Percentiles rank a stretch among this genome's conserved stretches.
Evolutionary conservation across 1,140 invertebrate species (phyloP).

Genomic region (Uloborus diversus): DNA sequence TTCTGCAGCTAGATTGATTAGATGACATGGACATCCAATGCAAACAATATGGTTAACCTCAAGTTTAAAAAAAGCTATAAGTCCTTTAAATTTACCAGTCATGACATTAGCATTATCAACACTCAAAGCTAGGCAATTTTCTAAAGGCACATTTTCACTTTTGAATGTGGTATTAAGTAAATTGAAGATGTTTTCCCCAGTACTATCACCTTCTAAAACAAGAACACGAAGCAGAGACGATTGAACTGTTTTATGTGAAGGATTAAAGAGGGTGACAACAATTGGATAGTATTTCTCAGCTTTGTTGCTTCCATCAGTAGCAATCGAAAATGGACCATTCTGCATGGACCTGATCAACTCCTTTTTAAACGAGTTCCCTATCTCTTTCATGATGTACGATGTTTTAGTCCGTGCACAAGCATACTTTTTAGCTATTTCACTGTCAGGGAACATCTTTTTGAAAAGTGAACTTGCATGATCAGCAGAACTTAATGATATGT

Average conservation of each 20-base stretch:
- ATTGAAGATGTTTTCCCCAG: neutral
- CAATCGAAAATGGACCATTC: neutral
- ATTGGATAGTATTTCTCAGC: neutral
- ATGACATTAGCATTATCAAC: neutral
- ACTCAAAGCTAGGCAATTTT: neutral
- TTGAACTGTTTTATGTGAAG: neutral
- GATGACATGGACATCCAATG: neutral
- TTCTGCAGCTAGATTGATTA: neutral
- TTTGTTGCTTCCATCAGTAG: slow-evolving; percentile 4
- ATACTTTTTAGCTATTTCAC: slow-evolving; percentile 7
- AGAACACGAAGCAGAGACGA: neutral
- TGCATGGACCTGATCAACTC: neutral
- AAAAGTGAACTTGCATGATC: slow-evolving; percentile 3
- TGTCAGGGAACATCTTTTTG: slow-evolving; percentile 9
- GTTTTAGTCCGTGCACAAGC: neutral
- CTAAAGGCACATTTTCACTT: neutral
- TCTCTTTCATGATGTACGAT: neutral
- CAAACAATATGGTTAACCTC: neutral
- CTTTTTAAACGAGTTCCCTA: neutral
- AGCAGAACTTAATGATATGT: neutral
- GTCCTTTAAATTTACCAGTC: neutral
- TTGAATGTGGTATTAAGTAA: neutral
- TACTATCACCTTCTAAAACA: neutral
- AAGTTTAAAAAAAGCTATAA: neutral
- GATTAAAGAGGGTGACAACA: neutral